These are phyloP conservation scores for Ciona savignyi DNA, from an alignment of 23 tunicate species.

Conservation along the genomic window DNA sequence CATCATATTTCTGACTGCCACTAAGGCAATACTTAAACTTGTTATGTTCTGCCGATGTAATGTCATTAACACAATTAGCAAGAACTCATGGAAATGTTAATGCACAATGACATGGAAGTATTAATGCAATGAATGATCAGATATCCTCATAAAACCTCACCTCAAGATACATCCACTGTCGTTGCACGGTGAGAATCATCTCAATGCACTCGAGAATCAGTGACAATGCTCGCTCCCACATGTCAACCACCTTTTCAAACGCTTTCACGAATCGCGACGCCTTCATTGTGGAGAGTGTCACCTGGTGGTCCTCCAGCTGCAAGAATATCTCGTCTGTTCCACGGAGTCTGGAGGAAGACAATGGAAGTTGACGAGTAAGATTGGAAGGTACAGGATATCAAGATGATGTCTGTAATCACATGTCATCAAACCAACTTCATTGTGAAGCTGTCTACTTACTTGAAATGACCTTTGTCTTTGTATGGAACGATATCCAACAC, in stretches of 20 bases:
- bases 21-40: too few relatives aligned
- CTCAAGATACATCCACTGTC: conserved; percentile 99
- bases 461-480: conserved; percentile 96
- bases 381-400: background rate
- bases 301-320: conserved; percentile 97
- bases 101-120: too few relatives aligned
- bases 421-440: too few relatives aligned
- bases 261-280: conserved; percentile 94
- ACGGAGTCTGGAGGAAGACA: conserved; percentile 35
- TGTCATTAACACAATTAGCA: too few relatives aligned
- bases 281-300: conserved; percentile 93
- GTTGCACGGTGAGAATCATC: conserved; percentile 91
- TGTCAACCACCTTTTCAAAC: conserved; percentile 79
- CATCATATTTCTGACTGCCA: too few relatives aligned
- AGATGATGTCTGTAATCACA: background rate
- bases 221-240: conserved; percentile 87
- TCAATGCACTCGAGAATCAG: conserved; percentile 88
- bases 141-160: too few relatives aligned
- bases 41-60: too few relatives aligned
- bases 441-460: too few relatives aligned
- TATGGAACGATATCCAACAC: conserved; percentile 69
- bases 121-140: too few relatives aligned
- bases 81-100: too few relatives aligned
- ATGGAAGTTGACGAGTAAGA: background rate
- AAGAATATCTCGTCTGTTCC: conserved; percentile 91